Base-by-base conservation (phyloP, 2,888 invertebrate species). In the Slavum lentiscoides region DNA sequence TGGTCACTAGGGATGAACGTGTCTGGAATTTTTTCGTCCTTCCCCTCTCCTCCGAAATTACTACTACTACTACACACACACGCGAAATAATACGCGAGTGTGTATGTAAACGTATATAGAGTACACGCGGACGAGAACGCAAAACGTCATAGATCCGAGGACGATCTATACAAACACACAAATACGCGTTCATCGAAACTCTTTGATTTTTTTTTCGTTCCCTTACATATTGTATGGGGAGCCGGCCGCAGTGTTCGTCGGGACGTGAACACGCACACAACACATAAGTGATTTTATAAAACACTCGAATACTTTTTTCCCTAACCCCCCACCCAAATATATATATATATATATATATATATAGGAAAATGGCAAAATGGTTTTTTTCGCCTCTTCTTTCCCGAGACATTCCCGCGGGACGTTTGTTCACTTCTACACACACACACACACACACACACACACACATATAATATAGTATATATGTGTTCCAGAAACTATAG, bases 1-100 rank as follows among this genome's bases (percentile, higher is more conserved):
- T 77, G 76, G 76, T 49, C 76, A 69, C 76, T 69, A 61, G 76
- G 76, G 76, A 77, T 77, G 76, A 19, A 77, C 76, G 76, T 77
- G 76, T 68, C 17, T 61, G 30, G 76, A 77, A 77, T 77, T 75
- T 67, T 53, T 53, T 4, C 15, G 5, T 17, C 17, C 1, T 13
- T 17, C 17, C 13, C 53, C 13, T 15, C 13, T 53, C 13, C 2
- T 30, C 30, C 30, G 30, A 53, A 15, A 17, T 8, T 37, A 64
- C 37, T 9, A n/a, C n/a, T n/a, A n/a, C n/a, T n/a, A n/a, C n/a
- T 23, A 62, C 30, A 30, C 30, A 15, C 30, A 30, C 30, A 62
- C 30, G 13, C 4, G 15, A 13, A 30, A 30, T 30, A 30, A 30
- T 30, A 30, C 30, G 30, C 30, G 30, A 30, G 13, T 23, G 23